Percentiles rank a stretch among this genome's conserved stretches.
Evolutionary conservation across 2,113 vertebrate genomes (phyloP).

Genomic region (Apaloderma vittatum): DNA sequence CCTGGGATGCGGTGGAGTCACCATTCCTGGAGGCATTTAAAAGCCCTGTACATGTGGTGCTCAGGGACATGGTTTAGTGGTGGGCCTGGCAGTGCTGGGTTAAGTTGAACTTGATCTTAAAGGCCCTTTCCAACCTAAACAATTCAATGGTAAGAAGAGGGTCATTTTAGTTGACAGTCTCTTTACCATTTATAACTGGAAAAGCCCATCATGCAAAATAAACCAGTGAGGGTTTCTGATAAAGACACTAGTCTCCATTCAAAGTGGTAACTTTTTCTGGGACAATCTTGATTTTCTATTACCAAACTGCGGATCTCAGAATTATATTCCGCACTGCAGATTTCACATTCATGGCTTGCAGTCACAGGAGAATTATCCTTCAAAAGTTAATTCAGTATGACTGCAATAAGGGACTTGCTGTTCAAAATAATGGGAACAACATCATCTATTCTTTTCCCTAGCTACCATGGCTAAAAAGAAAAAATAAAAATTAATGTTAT

Average conservation of each 20-base stretch:
- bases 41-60: no score
- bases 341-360: constrained; percentile 15
- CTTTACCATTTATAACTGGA: not conserved
- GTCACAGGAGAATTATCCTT: constrained; percentile 20
- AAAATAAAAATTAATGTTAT: not conserved
- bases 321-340: not conserved
- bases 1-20: no score
- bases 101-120: not conserved
- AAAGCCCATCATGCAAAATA: not conserved
- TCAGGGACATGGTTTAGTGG: no score
- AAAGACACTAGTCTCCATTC: not conserved
- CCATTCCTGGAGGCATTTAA: no score
- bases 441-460: not conserved
- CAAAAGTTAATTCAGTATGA: not conserved
- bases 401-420: not conserved
- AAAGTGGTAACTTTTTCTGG: not conserved
- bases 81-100: not conserved
- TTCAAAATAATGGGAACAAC: not conserved
- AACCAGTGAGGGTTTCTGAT: not conserved
- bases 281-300: not conserved
- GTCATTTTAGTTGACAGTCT: not conserved
- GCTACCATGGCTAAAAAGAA: not conserved
- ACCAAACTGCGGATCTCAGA: not conserved
- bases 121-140: not conserved
- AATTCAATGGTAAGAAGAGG: not conserved